Evolutionary conservation across 2,888 invertebrate genomes (phyloP), one percentile per base, ranked within the genome.

Genomic region (Lochmaea crataegi): DNA sequence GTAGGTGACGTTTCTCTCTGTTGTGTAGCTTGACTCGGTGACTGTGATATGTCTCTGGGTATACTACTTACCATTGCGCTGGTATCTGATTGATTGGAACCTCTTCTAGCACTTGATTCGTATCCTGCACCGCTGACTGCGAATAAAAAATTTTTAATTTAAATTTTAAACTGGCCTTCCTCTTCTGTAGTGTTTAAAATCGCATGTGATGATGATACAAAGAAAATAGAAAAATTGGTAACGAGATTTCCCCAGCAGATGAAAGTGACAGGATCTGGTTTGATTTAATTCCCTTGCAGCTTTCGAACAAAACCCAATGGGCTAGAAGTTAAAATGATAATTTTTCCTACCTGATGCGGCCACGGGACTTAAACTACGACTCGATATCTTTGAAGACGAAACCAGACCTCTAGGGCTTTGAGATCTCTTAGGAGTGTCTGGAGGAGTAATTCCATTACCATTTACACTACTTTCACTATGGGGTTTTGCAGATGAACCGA

Each of bases 391-490:
- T 41, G 89, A 87, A 38, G 89, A 89, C n/a, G 83, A 77, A 73
- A 86, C 85, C 73, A 85, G 86, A 79, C 86, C 87, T 78, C 88
- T 87, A 7, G 90, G 89, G 75, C 89, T 89, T 45, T 88, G 89
- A 72, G 88, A 88, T 78, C 89, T 82, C 66, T 89, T 89, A 6
- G 92, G 92, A 0, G 93, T 92, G 63, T 91, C 91, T 4, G 92
- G 92, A 7, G 93, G 93, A 0, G 93, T 93, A 1, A 90, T 90
- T 45, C 92, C 92, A 84, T 94, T 94, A 2, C 94, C 94, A 87
- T 94, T 95, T n/a, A 92, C 92, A 64, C 92, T 88, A 91, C 84
- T 77, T 57, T 75, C 76, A 60, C 68, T 75, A 11, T 57, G 42
- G n/a, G 64, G 61, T 65, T 94, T 94, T 0, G 93, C 83, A n/a